Base-by-base conservation (phyloP, 2,888 invertebrate genomes). In the Tanypteryx hageni region DNA sequence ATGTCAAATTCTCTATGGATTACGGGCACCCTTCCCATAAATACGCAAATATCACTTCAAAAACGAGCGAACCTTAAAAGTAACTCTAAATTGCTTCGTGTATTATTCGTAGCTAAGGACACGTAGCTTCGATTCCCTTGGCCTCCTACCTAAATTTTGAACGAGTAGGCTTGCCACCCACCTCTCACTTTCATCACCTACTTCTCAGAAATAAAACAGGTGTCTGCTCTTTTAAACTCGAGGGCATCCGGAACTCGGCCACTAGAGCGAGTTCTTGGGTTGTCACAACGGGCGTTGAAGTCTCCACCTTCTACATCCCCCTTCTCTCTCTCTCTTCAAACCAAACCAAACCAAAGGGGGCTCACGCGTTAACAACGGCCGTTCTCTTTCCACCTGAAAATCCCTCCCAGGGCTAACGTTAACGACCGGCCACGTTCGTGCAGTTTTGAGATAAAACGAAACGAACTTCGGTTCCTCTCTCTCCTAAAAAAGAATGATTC, bases 91-190 rank as follows among this genome's bases (percentile, higher is more conserved):
- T 76, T 27, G 22, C 76, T 13, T 13, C 18, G 18, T 18, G 18
- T 14, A 27, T 27, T 27, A 76, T 76, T 27, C 9, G 10, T 13
- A 76, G 0, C 76, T 27, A 76, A 76, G 76, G 76, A 27, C 76
- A 76, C 22, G 76, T 22, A n/a, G 22, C 76, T 27, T 68, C 68
- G n/a, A 68, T 68, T 68, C 22, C 18, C 68, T 27, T 76, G 76
- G 76, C 76, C 76, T 76, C 76, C 76, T 14, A 76, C 76, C 76
- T 76, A 76, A 76, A 76, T 68, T 68, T 68, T 68, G n/a, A n/a
- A 13, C 27, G 76, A 27, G 76, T 22, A 27, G 76, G 76, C 44
- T 44, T 76, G 76, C 76, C 22, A 44, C 5, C 44, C 44, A 5
- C 44, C 76, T 76, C 76, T 76, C 22, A 76, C 76, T 76, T 76